phyloP scores from a whole-genome alignment of 92 coral and sea anemone species.

The Phymanthus crucifer region DNA sequence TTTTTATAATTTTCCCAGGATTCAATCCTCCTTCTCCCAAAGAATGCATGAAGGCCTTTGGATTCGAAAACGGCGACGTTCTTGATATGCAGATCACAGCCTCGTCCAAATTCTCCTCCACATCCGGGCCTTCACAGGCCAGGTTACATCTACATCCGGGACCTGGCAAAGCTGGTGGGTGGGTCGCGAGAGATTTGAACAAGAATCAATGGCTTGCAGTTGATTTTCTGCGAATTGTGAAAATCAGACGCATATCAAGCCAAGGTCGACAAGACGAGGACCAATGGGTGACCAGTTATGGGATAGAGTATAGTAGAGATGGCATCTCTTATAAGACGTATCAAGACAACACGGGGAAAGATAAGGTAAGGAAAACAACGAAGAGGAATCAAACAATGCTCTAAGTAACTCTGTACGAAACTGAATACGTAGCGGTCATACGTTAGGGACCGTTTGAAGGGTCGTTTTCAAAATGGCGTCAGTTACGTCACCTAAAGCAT shows the following conservation, averaged over 20 bases:
- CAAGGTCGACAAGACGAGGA: conserved; percentile 36
- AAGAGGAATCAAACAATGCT: no score
- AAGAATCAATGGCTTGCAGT: conserved; percentile 29
- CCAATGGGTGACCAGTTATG: conserved; percentile 31
- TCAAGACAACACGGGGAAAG: conserved; percentile 5
- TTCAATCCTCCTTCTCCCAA: conserved; percentile 17
- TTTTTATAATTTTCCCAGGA: not conserved
- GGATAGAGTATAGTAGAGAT: conserved; percentile 24
- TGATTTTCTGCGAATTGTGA: conserved; percentile 18
- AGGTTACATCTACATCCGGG: conserved; percentile 28
- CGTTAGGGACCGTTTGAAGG: no score
- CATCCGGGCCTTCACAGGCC: conserved; percentile 29
- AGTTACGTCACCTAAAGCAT: no score
- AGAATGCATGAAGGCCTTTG: conserved; percentile 21
- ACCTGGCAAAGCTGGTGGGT: conserved; percentile 22
- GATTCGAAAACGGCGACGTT: conserved; percentile 17
- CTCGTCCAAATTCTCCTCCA: conserved; percentile 2
- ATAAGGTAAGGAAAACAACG: not conserved
- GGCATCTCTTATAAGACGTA: conserved; percentile 8
- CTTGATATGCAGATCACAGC: conserved; percentile 20
- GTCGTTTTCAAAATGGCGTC: no score
- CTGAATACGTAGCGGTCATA: no score
- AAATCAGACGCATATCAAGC: conserved; percentile 30
- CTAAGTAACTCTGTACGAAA: no score
- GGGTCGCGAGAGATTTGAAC: conserved; percentile 29